These are phyloP conservation scores for Phenganax marumi DNA, from an alignment of 92 coral and sea anemone species.

Conservation along the genomic window DNA sequence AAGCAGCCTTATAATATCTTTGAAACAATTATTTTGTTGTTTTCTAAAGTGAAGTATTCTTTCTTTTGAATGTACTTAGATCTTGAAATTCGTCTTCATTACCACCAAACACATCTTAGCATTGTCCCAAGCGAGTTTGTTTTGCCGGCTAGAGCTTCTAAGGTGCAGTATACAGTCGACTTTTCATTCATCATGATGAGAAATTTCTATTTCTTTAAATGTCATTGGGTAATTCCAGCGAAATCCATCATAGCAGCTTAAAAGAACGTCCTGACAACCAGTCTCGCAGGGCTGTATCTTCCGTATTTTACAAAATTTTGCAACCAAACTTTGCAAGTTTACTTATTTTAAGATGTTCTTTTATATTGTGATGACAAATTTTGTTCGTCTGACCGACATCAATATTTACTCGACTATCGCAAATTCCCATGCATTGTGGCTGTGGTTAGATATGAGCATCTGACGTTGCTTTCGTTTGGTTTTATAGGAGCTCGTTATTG, in stretches of 20 bases:
- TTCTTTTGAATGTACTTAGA: slow-evolving; percentile 48
- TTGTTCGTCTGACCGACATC: too few species aligned
- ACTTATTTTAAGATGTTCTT: too few species aligned
- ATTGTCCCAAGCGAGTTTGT: slow-evolving; percentile 83
- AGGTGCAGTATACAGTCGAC: slow-evolving; percentile 53
- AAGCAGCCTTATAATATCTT: background rate
- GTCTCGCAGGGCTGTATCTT: too few species aligned
- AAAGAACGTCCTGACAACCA: too few species aligned
- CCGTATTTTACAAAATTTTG: too few species aligned
- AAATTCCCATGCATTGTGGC: background rate
- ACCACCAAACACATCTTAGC: slow-evolving; percentile 79
- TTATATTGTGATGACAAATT: too few species aligned
- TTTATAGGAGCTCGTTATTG: slow-evolving; percentile 70
- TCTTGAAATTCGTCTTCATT: slow-evolving; percentile 64
- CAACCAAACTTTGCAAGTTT: too few species aligned
- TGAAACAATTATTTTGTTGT: background rate
- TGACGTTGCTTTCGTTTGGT: background rate
- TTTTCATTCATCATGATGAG: too few species aligned
- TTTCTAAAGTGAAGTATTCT: background rate
- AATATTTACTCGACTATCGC: too few species aligned
- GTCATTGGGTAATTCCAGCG: too few species aligned
- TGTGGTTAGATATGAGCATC: background rate
- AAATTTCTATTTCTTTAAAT: too few species aligned
- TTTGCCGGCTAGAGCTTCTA: slow-evolving; percentile 84
- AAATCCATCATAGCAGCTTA: too few species aligned